Conservation (phyloP, 2,113 vertebrate species). For the Echinops telfairi region DNA sequence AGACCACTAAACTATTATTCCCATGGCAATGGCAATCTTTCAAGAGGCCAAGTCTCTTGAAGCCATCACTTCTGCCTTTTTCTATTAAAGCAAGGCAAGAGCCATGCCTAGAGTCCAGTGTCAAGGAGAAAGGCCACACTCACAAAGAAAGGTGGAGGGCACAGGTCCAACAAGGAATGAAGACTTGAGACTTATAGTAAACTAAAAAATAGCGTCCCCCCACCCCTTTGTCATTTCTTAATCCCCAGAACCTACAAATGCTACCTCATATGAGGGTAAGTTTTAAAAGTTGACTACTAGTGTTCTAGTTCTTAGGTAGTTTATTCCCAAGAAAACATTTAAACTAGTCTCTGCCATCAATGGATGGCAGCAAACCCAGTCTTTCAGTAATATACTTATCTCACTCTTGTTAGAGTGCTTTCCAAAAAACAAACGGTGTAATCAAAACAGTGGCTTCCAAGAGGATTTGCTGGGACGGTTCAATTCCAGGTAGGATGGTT, state of each 20-base stretch:
- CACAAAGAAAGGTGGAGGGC: not conserved
- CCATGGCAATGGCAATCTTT: not conserved
- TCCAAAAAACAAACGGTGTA: too few relatives aligned
- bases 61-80: not conserved
- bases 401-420: too few relatives aligned
- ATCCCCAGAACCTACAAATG: not conserved
- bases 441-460: too few relatives aligned
- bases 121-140: not conserved
- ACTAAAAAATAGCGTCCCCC: not conserved
- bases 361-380: too few relatives aligned
- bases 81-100: not conserved
- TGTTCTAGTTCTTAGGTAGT: too few relatives aligned
- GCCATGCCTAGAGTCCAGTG: not conserved
- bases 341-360: too few relatives aligned
- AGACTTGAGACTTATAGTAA: not conserved
- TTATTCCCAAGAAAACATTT: too few relatives aligned
- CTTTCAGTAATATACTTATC: too few relatives aligned
- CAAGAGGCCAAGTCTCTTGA: not conserved
- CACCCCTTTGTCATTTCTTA: not conserved
- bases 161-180: not conserved
- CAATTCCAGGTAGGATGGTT: too few relatives aligned
- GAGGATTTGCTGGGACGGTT: too few relatives aligned
- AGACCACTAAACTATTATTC: not conserved
- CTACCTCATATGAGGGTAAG: too few relatives aligned
- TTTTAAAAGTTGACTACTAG: too few relatives aligned